These are phyloP conservation scores for Herpetotheres cachinnans DNA, from an alignment of 2,113 vertebrate genomes.

Conservation along the genomic window DNA sequence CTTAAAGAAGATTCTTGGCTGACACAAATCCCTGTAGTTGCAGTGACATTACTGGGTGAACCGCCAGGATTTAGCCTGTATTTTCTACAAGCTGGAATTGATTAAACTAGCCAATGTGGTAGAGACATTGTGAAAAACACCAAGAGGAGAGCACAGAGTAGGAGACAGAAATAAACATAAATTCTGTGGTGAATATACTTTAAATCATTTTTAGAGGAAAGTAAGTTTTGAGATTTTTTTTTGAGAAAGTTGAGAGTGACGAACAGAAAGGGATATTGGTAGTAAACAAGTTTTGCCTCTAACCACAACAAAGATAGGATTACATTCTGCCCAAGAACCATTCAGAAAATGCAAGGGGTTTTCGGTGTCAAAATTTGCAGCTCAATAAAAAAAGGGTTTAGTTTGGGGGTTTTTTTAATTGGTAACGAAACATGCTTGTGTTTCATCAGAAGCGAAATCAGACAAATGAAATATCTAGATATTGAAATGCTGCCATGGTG, in stretches of 20 bases:
- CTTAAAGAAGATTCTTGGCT: neutral
- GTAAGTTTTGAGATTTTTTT: neutral
- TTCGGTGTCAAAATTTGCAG: neutral
- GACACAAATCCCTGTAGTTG: conserved; percentile 22
- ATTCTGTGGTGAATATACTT: neutral
- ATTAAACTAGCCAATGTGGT: conserved; percentile 8
- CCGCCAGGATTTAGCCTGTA: conserved; percentile 10
- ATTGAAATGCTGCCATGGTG: neutral
- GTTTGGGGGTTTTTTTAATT: neutral
- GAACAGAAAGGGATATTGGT: neutral
- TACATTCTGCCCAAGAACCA: neutral
- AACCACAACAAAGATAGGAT: neutral
- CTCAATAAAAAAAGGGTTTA: neutral
- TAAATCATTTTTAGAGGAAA: neutral
- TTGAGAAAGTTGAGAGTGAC: neutral
- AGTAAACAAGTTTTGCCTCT: neutral
- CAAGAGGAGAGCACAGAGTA: neutral
- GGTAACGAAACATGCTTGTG: neutral
- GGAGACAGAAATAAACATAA: neutral
- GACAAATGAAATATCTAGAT: neutral
- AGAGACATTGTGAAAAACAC: neutral
- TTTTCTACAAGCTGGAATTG: conserved; percentile 19
- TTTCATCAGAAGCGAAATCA: neutral
- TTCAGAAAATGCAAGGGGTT: neutral
- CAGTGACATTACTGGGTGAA: neutral